Conservation (phyloP, 2,888 invertebrate genomes). For the Pyrrhia umbra region DNA sequence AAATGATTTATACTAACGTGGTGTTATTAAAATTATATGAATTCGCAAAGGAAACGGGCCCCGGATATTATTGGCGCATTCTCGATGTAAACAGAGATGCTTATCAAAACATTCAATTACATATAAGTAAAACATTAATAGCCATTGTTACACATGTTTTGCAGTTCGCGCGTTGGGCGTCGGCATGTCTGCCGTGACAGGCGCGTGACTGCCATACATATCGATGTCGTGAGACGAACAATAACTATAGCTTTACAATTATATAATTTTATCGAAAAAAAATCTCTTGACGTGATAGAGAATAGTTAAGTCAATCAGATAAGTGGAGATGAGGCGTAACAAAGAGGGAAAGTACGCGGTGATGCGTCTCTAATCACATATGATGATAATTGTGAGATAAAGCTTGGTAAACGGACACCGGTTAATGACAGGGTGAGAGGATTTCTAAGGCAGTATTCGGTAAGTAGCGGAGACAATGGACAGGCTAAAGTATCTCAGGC, state of each 20-base stretch:
- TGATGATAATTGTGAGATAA: conserved; percentile 56
- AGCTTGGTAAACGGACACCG: conserved; percentile 37
- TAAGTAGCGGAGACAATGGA: conserved; percentile 48
- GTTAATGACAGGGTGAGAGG: conserved; percentile 28
- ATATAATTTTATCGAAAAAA: conserved; percentile 49
- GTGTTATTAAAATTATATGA: background rate
- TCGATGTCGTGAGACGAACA: conserved; percentile 40
- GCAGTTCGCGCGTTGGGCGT: conserved; percentile 54
- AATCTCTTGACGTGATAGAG: conserved; percentile 38
- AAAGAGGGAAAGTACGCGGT: conserved; percentile 61
- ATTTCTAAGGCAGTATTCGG: conserved; percentile 51
- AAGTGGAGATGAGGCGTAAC: conserved; percentile 50
- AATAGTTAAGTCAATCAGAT: conserved; percentile 55
- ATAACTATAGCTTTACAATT: conserved; percentile 46
- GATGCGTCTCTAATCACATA: conserved; percentile 53
- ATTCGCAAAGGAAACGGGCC: background rate
- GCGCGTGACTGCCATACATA: conserved; percentile 59
- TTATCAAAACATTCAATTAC: conserved; percentile 51
- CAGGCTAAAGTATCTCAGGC: conserved; percentile 27
- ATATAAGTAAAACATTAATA: conserved; percentile 54
- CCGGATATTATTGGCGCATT: background rate
- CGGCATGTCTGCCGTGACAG: conserved; percentile 49
- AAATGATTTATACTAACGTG: background rate
- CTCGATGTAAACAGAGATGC: conserved; percentile 40
- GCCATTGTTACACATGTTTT: conserved; percentile 59